A percentile compares a stretch with the other conserved stretches of the same genome.
phyloP scores from a whole-genome alignment of 1,140 invertebrate genomes.

The Drosophila asahinai region DNA sequence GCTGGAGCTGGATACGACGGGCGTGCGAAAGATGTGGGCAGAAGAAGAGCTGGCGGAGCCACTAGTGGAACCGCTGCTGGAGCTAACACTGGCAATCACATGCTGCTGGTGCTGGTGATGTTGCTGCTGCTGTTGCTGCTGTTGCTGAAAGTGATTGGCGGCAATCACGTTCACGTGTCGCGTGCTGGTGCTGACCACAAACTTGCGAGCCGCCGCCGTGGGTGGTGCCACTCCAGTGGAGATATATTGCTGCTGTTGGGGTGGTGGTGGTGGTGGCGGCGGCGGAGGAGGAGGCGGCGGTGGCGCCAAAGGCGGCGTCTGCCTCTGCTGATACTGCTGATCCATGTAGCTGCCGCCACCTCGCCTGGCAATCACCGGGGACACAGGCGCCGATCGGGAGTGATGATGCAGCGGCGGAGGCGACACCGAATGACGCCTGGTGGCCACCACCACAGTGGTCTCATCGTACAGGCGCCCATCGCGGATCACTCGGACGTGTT shows the following conservation, averaged over 20 bases:
- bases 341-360: conserved; percentile 44
- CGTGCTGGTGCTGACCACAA: conserved; percentile 76
- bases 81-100: conserved; percentile 61
- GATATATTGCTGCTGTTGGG: conserved; percentile 39
- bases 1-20: conserved; percentile 80
- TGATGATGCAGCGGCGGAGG: conserved; percentile 79
- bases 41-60: conserved; percentile 30
- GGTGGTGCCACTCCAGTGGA: conserved; percentile 34
- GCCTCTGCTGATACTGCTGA: conserved; percentile 62
- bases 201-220: conserved; percentile 74
- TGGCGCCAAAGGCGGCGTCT: conserved; percentile 61
- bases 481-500: conserved; percentile 80
- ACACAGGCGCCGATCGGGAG: conserved; percentile 74
- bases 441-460: conserved; percentile 41
- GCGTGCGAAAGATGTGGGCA: conserved; percentile 79
- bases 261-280: conserved; percentile 47
- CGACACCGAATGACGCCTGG: conserved; percentile 72
- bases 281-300: conserved; percentile 48
- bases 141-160: conserved; percentile 71
- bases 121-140: conserved; percentile 62
- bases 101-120: conserved; percentile 58
- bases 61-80: conserved; percentile 49
- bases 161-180: conserved; percentile 76
- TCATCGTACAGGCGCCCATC: conserved; percentile 81
- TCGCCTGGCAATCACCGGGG: conserved; percentile 62